Evolutionary conservation across 92 coral and sea anemone species (phyloP), one percentile per base, ranked within the genome.

Genomic region (Porites divaricata): DNA sequence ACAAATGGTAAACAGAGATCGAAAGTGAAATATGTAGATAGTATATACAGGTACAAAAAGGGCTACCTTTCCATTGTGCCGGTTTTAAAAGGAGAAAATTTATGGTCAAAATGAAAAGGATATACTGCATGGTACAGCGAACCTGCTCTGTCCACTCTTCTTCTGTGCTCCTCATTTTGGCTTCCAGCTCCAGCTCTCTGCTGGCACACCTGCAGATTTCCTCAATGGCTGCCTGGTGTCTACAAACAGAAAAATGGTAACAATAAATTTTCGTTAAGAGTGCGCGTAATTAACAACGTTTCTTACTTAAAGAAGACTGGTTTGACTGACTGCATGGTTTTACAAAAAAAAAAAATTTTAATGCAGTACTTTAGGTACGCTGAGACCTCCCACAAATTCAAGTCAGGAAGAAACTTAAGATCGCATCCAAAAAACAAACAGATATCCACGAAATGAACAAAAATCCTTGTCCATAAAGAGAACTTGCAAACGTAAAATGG

Each of bases 81-180:
- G 45, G 45, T 35, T 35, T 4, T 35, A 35, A 35, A 35, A 35
- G 45, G 45, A 35, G 3, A 35, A 3, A 35, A 35, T 35, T 35
- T 4, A 35, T 35, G 45, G 14, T 11, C 59, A 54, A 11, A 9
- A 8, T 11, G 14, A 8, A 12, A 54, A 15, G 13, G 16, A 61
- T 7, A 61, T 21, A 75, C 15, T 75, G 8, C 13, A 41, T 24
- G 17, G 51, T 13, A 14, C 63, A 17, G 9, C 62, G 64, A 54
- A 96, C 99, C 97, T 96, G 99, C 66, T 96, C 99, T 6, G 99
- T 96, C 99, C 99, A 96, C 77, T 96, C 99, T 72, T 96, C 99
- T 58, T 96, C 99, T 11, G 91, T 96, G 85, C 95, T 95, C 69
- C 99, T 86, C 98, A 96, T 95, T 81, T 95, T 95, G 50, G 93